Evolutionary conservation across 2,888 invertebrate species (phyloP).

Genomic region (Leucozona laternaria): DNA sequence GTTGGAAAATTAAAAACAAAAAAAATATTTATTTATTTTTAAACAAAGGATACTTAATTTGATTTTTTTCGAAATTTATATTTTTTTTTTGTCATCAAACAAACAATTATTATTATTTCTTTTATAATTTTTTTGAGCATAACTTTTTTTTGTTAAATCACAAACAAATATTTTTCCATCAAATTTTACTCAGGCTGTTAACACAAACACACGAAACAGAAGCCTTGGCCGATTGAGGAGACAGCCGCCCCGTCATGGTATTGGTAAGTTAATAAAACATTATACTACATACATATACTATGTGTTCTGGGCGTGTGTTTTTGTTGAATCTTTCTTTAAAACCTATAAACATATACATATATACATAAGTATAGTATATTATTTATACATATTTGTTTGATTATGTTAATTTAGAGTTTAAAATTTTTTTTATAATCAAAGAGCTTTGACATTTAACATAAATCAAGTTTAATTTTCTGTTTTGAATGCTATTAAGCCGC

Average conservation of each 20-base stretch:
- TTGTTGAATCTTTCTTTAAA: conserved; percentile 25
- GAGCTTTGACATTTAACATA: neutral
- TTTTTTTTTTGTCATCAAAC: neutral
- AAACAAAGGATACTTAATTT: neutral
- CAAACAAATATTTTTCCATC: conserved; percentile 73
- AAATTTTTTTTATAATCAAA: neutral
- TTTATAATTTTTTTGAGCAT: conserved; percentile 1
- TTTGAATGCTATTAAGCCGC: neutral
- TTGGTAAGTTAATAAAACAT: conserved; percentile 81
- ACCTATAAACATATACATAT: neutral
- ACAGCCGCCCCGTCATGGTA: conserved; percentile 85
- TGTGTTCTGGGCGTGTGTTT: conserved; percentile 38
- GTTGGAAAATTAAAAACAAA: conserved; percentile 6
- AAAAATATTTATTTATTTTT: neutral
- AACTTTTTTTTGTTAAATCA: conserved; percentile 63
- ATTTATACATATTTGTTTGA: neutral
- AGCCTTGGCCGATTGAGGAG: conserved; percentile 84
- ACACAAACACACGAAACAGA: conserved; percentile 84
- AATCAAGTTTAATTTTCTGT: neutral
- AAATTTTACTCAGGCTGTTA: conserved; percentile 83
- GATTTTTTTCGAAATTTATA: neutral
- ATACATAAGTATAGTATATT: neutral
- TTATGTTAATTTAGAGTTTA: conserved; percentile 6
- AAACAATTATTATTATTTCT: neutral
- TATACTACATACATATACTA: neutral